Conservation (phyloP, 2,888 invertebrate species). For the Eristalis pertinax region DNA sequence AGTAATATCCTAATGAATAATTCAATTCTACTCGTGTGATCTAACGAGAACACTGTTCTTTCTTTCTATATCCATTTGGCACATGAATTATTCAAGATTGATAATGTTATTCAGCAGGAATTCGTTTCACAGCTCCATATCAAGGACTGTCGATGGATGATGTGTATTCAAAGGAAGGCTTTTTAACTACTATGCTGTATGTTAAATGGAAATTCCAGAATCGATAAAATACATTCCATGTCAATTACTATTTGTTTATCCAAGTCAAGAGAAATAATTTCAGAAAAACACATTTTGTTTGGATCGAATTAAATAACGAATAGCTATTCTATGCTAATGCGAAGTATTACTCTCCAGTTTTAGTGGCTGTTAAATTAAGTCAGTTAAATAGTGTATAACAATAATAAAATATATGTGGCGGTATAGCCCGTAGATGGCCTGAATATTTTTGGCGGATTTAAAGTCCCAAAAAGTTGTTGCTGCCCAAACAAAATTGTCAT, state of each 20-base stretch:
- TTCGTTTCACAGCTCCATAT: conserved; percentile 14
- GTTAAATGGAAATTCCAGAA: not conserved
- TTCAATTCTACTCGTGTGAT: conserved; percentile 57
- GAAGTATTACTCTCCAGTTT: too few relatives aligned
- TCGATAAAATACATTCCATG: not conserved
- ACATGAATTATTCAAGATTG: conserved; percentile 67
- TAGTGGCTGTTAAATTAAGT: too few relatives aligned
- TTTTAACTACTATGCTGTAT: not conserved
- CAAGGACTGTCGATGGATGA: not conserved
- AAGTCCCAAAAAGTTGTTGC: too few relatives aligned
- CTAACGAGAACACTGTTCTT: conserved; percentile 61
- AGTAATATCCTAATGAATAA: conserved; percentile 67
- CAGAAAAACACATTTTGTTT: not conserved
- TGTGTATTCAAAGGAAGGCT: conserved; percentile 4
- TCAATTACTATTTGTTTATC: not conserved
- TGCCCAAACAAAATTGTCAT: too few relatives aligned
- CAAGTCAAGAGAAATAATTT: not conserved
- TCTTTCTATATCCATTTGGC: conserved; percentile 65
- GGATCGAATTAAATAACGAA: not conserved
- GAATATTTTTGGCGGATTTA: too few relatives aligned
- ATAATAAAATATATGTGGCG: too few relatives aligned
- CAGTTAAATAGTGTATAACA: too few relatives aligned
- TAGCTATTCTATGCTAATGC: not conserved
- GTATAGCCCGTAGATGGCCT: too few relatives aligned
- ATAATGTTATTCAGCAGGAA: conserved; percentile 59